Evolutionary conservation across 2,888 invertebrate species (phyloP).

Genomic region (Patella depressa): DNA sequence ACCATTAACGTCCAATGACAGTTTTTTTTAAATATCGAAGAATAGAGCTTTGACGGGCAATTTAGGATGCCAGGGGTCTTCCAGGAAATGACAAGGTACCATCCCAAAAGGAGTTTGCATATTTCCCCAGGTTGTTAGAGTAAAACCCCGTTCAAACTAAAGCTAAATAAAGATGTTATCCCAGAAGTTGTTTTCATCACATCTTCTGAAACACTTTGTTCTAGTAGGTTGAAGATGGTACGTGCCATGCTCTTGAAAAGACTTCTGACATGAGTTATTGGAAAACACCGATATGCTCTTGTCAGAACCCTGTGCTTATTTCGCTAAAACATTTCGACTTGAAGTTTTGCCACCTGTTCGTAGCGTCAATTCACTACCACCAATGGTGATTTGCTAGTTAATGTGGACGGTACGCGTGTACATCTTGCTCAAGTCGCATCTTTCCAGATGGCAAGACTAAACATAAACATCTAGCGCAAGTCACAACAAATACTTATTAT

Average conservation of each 20-base stretch:
- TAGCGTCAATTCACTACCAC: neutral
- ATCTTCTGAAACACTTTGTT: too few species aligned
- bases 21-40: too few species aligned
- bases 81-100: too few species aligned
- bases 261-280: conserved; percentile 7
- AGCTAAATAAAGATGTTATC: too few species aligned
- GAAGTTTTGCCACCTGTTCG: neutral
- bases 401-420: neutral
- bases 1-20: too few species aligned
- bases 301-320: conserved; percentile 2
- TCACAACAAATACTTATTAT: neutral
- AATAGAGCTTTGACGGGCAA: too few species aligned
- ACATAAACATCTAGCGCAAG: neutral
- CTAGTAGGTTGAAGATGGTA: neutral
- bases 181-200: too few species aligned
- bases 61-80: too few species aligned
- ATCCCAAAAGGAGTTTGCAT: too few species aligned
- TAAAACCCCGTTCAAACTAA: too few species aligned
- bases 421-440: neutral
- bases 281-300: conserved; percentile 10
- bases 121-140: too few species aligned
- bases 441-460: conserved; percentile 5
- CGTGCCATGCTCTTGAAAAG: neutral
- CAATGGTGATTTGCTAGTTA: neutral
- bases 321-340: neutral